These are phyloP conservation scores for Pedionomus torquatus DNA, from an alignment of 2,113 vertebrate species.

Conservation along the genomic window DNA sequence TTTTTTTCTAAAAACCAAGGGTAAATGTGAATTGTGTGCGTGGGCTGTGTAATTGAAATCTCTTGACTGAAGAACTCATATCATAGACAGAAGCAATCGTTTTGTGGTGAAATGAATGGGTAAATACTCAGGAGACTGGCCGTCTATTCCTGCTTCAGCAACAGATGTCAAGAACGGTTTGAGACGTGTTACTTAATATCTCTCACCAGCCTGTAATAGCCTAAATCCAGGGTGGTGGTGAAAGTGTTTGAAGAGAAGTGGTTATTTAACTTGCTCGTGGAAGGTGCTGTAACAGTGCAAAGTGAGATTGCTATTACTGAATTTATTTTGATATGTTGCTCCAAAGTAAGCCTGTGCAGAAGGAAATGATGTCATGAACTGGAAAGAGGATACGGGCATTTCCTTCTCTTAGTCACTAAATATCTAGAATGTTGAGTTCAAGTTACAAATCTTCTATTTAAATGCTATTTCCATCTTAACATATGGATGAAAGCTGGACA, in stretches of 20 bases:
- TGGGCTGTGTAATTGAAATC: slow-evolving; percentile 44
- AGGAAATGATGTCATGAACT: not conserved
- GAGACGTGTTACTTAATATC: slow-evolving; percentile 2
- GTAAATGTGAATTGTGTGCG: slow-evolving; percentile 31
- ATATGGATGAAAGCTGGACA: not conserved
- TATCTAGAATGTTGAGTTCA: not conserved
- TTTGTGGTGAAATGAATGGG: slow-evolving; percentile 26
- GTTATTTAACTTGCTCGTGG: not conserved
- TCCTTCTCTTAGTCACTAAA: not conserved
- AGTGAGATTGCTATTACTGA: not conserved
- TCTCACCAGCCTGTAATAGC: not conserved
- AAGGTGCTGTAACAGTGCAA: not conserved
- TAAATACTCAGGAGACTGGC: not conserved
- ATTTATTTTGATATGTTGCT: not conserved
- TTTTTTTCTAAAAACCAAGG: slow-evolving; percentile 20
- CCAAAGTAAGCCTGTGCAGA: not conserved
- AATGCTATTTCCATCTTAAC: not conserved
- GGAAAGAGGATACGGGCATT: not conserved
- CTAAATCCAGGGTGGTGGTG: slow-evolving; percentile 1
- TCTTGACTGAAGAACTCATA: slow-evolving; percentile 26
- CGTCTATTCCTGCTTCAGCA: not conserved
- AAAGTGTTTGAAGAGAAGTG: not conserved
- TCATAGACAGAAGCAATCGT: not conserved
- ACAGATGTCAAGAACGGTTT: not conserved
- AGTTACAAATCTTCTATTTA: not conserved